Evolutionary conservation across 1,140 invertebrate species (phyloP), one percentile per base, ranked within the genome.

Genomic region (Octopus sinensis): DNA sequence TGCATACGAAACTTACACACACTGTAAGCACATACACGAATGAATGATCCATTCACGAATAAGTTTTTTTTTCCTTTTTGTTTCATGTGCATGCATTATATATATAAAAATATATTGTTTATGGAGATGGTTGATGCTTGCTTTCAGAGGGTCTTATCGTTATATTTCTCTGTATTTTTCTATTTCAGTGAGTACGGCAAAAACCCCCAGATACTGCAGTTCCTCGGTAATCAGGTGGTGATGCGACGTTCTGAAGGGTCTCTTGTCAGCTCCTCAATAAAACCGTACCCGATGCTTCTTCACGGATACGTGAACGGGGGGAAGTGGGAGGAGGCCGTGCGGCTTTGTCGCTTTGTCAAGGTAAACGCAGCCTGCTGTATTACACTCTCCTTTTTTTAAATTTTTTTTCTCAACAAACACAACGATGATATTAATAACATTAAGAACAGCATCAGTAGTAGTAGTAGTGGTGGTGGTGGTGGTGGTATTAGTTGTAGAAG

Each of bases 141-240:
- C 30, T 43, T 43, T 43, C 30, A 43, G 30, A 43, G 30, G 30
- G 30, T 43, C 30, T 43, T 43, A 43, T 3, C 30, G 3, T 43
- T 43, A 43, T 43, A 43, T 79, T 82, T 53, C 54, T 53, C 53
- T 79, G 71, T 82, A n/a, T 82, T 79, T 84, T 85, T 80, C 82
- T 71, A 81, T 84, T 86, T 78, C 84, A 94, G 94, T 86, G 96
- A 97, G 89, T 94, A 95, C 88, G 96, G 95, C 4, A 94, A 95
- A 87, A 94, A 94, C 87, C 95, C 95, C 0, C 93, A 93, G 81
- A 92, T 97, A 5, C 90, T 94, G 17, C 94, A 93, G 86, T 96
- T 97, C 86, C 92, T 95, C 84, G 95, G 95, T 76, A 96, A 95
- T 82, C 93, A 95, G 81, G 93, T 96, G 53, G 93, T 93, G 4